These are phyloP conservation scores for Thecocarcelia acutangulata DNA, from an alignment of 2,888 invertebrate species.

Conservation along the genomic window DNA sequence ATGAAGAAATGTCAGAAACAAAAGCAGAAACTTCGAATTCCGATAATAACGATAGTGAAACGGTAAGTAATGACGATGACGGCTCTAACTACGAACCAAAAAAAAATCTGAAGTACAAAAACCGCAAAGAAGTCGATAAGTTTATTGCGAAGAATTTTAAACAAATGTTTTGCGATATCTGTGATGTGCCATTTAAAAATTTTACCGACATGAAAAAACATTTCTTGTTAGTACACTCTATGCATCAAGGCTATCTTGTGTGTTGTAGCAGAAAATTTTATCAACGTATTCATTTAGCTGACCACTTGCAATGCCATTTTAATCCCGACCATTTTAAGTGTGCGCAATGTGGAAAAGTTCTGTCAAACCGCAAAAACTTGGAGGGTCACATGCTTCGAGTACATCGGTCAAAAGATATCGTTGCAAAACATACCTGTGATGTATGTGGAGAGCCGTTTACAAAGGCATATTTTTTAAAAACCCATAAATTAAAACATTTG, in stretches of 20 bases:
- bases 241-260: constrained; percentile 74
- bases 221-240: constrained; percentile 72
- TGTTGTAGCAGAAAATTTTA: constrained; percentile 77
- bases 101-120: constrained; percentile 73
- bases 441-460: constrained; percentile 77
- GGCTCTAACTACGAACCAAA: constrained; percentile 67
- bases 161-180: constrained; percentile 74
- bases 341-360: constrained; percentile 72
- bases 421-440: constrained; percentile 74
- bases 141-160: constrained; percentile 76
- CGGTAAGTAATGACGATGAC: constrained; percentile 72
- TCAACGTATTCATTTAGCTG: constrained; percentile 74
- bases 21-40: constrained; percentile 63
- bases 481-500: constrained; percentile 76
- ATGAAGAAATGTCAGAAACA: constrained; percentile 1
- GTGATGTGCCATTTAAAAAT: constrained; percentile 74
- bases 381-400: constrained; percentile 76
- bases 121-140: constrained; percentile 74
- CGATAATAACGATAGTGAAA: background rate
- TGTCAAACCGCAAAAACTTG: constrained; percentile 74
- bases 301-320: constrained; percentile 76
- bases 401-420: constrained; percentile 76
- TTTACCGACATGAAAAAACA: constrained; percentile 75
- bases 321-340: constrained; percentile 78
- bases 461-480: constrained; percentile 75